A percentile compares a stretch with the other conserved stretches of the same genome.
These are phyloP conservation scores for Choloepus hoffmanni DNA, from an alignment of 2,113 vertebrate species.

Conservation along the genomic window DNA sequence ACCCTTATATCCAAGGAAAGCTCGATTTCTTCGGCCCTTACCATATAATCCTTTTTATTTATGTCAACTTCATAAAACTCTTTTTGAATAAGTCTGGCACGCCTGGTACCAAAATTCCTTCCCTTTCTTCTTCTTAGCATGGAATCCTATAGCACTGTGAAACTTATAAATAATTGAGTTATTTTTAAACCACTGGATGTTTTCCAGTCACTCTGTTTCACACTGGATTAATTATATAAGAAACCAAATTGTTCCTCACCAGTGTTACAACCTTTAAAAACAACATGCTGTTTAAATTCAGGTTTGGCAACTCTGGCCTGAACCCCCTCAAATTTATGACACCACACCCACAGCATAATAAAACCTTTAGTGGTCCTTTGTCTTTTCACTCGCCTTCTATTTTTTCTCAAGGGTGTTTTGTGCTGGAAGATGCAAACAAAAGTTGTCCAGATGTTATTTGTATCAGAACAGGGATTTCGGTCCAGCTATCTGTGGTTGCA, in stretches of 20 bases:
- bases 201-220: constrained; percentile 90
- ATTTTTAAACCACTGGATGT: constrained; percentile 90
- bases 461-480: constrained; percentile 90
- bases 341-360: constrained; percentile 92
- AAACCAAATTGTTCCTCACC: constrained; percentile 90
- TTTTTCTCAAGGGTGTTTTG: constrained; percentile 92
- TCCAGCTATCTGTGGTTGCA: constrained; percentile 91
- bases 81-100: constrained; percentile 8
- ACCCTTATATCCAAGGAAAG: constrained; percentile 41
- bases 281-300: constrained; percentile 94
- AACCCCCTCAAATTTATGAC: constrained; percentile 92
- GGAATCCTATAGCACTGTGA: constrained; percentile 87
- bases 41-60: constrained; percentile 40
- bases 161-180: constrained; percentile 89
- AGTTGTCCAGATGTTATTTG: constrained; percentile 93
- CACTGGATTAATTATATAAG: constrained; percentile 92
- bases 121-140: constrained; percentile 86
- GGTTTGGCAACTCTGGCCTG: constrained; percentile 88
- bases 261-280: constrained; percentile 91
- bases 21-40: not conserved
- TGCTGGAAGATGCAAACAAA: constrained; percentile 93
- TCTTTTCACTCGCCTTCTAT: constrained; percentile 89
- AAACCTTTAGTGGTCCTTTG: constrained; percentile 92
- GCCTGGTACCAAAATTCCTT: constrained; percentile 83
- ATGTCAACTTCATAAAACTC: constrained; percentile 69